Evolutionary conservation across 2,888 invertebrate species (phyloP).

Genomic region (Dynastes grantii): DNA sequence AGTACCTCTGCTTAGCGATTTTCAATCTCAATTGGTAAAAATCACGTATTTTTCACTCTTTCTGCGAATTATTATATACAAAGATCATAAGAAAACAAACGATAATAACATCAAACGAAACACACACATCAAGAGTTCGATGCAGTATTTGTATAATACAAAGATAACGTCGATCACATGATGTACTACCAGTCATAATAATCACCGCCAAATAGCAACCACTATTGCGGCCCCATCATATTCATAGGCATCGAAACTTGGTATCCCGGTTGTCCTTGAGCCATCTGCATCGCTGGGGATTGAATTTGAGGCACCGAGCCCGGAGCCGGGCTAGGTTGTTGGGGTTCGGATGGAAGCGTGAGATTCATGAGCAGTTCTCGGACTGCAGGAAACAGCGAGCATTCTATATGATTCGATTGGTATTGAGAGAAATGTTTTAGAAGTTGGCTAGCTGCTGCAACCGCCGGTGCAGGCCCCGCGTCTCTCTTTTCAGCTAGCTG

Average conservation of each 20-base stretch:
- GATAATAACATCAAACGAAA: conserved; percentile 7
- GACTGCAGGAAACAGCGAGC: conserved; percentile 93
- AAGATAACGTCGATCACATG: conserved; percentile 6
- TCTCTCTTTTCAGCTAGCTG: conserved; percentile 90
- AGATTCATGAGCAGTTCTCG: conserved; percentile 90
- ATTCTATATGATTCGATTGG: conserved; percentile 80
- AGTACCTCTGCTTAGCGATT: conserved; percentile 1
- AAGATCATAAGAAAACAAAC: neutral
- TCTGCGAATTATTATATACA: neutral
- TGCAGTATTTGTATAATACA: neutral
- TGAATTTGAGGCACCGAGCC: conserved; percentile 73
- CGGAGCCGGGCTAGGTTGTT: conserved; percentile 71
- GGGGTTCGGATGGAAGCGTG: conserved; percentile 84
- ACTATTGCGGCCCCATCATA: conserved; percentile 67
- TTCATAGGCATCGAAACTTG: conserved; percentile 69
- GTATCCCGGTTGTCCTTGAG: conserved; percentile 70
- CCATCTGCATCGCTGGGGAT: conserved; percentile 75
- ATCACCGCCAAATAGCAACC: conserved; percentile 48
- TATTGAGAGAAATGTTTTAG: conserved; percentile 85
- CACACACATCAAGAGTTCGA: neutral
- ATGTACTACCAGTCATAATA: conserved; percentile 36
- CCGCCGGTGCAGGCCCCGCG: conserved; percentile 74
- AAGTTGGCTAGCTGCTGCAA: conserved; percentile 77
- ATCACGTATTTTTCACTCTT: conserved; percentile 1
- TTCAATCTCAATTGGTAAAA: conserved; percentile 4